Conservation (phyloP, 2,888 invertebrate genomes). For the Melieria omissa region DNA sequence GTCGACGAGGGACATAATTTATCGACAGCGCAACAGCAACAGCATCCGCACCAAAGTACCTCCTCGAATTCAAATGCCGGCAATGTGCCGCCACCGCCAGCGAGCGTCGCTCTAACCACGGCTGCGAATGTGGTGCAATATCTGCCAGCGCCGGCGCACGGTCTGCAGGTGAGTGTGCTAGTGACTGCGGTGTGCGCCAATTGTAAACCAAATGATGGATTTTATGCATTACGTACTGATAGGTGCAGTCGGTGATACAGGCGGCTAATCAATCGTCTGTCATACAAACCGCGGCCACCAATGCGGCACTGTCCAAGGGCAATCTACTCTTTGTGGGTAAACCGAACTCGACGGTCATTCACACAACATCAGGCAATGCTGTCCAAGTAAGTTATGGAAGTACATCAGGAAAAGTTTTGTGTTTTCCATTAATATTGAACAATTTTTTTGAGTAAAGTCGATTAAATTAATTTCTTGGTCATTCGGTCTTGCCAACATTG, state of each 20-base stretch:
- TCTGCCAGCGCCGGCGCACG: conserved; percentile 72
- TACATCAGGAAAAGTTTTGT: conserved; percentile 20
- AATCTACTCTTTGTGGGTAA: conserved; percentile 91
- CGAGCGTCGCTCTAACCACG: conserved; percentile 66
- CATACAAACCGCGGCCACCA: conserved; percentile 91
- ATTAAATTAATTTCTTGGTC: background rate
- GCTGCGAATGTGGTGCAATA: conserved; percentile 89
- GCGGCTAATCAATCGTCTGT: conserved; percentile 95
- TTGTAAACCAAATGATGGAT: background rate
- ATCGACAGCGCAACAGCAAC: conserved; percentile 46
- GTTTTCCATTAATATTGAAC: conserved; percentile 16
- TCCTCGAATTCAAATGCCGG: conserved; percentile 50
- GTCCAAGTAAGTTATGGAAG: conserved; percentile 70
- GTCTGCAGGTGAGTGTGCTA: conserved; percentile 72
- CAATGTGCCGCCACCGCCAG: conserved; percentile 40
- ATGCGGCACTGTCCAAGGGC: conserved; percentile 87
- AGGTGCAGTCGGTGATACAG: conserved; percentile 89
- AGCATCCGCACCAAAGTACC: conserved; percentile 54
- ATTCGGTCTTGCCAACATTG: no score
- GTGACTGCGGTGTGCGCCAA: background rate
- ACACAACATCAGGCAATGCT: conserved; percentile 82
- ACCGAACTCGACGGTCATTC: conserved; percentile 87
- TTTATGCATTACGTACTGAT: conserved; percentile 4
- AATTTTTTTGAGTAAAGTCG: background rate
- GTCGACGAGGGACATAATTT: conserved; percentile 47